phyloP scores from a whole-genome alignment of 2,113 vertebrate genomes.

The Pitta sordida region DNA sequence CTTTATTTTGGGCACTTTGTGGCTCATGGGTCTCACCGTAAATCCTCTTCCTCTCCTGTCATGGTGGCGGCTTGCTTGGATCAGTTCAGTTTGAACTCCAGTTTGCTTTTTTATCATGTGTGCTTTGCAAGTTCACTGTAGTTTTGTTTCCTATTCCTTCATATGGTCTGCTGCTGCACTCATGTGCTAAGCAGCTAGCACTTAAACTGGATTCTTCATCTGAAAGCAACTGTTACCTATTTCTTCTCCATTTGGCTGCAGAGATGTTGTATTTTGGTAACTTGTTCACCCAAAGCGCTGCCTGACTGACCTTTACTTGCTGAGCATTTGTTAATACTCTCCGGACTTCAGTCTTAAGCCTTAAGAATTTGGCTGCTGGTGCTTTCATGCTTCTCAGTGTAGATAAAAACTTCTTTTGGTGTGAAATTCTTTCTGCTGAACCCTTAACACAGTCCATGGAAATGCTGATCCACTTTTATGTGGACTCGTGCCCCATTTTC shows the following conservation, averaged over 20 bases:
- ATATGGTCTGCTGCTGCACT: neutral
- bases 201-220: neutral
- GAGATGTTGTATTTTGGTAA: neutral
- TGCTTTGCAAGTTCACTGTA: neutral
- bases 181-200: neutral
- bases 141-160: neutral
- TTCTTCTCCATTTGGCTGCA: neutral
- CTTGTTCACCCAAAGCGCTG: neutral
- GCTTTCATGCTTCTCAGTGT: neutral
- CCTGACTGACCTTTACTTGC: neutral
- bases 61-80: slow-evolving; percentile 8
- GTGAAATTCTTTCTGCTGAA: slow-evolving; percentile 2
- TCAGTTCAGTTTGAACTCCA: neutral
- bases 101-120: neutral
- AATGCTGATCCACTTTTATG: neutral
- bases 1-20: neutral
- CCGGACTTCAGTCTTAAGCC: neutral
- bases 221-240: neutral
- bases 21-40: neutral
- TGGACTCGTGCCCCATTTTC: neutral
- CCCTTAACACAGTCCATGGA: neutral
- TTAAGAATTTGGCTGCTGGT: neutral
- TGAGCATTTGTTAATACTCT: neutral
- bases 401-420: neutral
- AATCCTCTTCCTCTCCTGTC: neutral